These are phyloP conservation scores for Oligia fasciuncula DNA, from an alignment of 2,888 invertebrate species.

Conservation along the genomic window DNA sequence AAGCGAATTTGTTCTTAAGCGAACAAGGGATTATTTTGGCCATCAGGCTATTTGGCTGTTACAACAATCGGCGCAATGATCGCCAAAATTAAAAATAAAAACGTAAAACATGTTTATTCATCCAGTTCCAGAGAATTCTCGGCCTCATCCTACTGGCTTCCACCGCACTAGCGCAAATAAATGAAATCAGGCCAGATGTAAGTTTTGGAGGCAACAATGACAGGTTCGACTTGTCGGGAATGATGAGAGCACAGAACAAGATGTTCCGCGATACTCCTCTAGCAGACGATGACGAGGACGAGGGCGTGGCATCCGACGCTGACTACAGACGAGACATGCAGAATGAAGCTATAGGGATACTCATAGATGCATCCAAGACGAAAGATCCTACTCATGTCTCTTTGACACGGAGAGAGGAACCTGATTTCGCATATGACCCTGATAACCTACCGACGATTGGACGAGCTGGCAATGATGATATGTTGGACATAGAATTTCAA, in stretches of 20 bases:
- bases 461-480: slow-evolving; percentile 66
- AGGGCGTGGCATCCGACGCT: slow-evolving; percentile 30
- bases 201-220: slow-evolving; percentile 77
- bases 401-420: slow-evolving; percentile 24
- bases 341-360: background rate
- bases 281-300: slow-evolving; percentile 6
- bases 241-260: slow-evolving; percentile 71
- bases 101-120: background rate
- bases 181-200: slow-evolving; percentile 75
- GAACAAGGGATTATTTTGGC: background rate
- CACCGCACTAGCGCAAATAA: slow-evolving; percentile 64
- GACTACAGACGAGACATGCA: slow-evolving; percentile 56
- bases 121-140: slow-evolving; percentile 41
- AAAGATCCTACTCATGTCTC: background rate
- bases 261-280: slow-evolving; percentile 26
- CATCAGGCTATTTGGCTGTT: background rate
- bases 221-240: slow-evolving; percentile 74
- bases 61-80: background rate
- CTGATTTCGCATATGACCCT: slow-evolving; percentile 59
- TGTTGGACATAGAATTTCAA: slow-evolving; percentile 68
- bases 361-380: background rate
- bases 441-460: slow-evolving; percentile 25
- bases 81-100: background rate
- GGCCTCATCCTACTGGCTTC: slow-evolving; percentile 28
- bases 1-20: too few relatives aligned